phyloP scores from a whole-genome alignment of 2,888 invertebrate genomes.

The Abscondita cerata region DNA sequence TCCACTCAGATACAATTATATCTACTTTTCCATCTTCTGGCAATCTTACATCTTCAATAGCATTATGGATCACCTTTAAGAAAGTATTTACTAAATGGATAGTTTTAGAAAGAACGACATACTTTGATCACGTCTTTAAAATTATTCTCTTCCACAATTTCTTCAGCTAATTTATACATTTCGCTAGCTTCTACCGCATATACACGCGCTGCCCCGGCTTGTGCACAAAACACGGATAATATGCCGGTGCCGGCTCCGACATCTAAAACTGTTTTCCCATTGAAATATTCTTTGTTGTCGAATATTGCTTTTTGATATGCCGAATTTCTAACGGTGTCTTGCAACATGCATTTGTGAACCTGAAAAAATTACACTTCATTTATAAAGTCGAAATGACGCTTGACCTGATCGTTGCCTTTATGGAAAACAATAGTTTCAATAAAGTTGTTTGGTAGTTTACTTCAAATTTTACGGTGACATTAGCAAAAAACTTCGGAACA shows the following conservation, averaged over 20 bases:
- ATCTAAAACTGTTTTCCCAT: conserved; percentile 83
- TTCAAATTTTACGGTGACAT: too few relatives aligned
- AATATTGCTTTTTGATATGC: conserved; percentile 84
- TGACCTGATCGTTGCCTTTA: too few relatives aligned
- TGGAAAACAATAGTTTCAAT: too few relatives aligned
- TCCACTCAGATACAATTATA: conserved; percentile 95
- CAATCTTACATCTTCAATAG: conserved; percentile 76
- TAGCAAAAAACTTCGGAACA: too few relatives aligned
- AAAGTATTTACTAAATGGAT: too few relatives aligned
- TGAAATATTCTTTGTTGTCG: conserved; percentile 69
- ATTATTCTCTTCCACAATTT: conserved; percentile 74
- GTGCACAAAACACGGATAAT: conserved; percentile 86
- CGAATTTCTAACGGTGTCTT: conserved; percentile 76
- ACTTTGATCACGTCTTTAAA: conserved; percentile 72
- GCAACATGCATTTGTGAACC: conserved; percentile 83
- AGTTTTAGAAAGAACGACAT: too few relatives aligned
- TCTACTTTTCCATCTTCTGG: conserved; percentile 77
- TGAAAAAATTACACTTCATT: too few relatives aligned
- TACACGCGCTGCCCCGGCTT: conserved; percentile 88
- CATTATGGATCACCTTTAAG: conserved; percentile 75
- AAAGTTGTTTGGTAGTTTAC: too few relatives aligned
- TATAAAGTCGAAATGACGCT: too few relatives aligned
- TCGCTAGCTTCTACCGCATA: conserved; percentile 86
- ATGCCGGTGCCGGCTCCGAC: conserved; percentile 90
- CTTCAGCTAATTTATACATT: conserved; percentile 68